These are phyloP conservation scores for Opisthocomus hoazin DNA, from an alignment of 2,113 vertebrate genomes.

Conservation along the genomic window DNA sequence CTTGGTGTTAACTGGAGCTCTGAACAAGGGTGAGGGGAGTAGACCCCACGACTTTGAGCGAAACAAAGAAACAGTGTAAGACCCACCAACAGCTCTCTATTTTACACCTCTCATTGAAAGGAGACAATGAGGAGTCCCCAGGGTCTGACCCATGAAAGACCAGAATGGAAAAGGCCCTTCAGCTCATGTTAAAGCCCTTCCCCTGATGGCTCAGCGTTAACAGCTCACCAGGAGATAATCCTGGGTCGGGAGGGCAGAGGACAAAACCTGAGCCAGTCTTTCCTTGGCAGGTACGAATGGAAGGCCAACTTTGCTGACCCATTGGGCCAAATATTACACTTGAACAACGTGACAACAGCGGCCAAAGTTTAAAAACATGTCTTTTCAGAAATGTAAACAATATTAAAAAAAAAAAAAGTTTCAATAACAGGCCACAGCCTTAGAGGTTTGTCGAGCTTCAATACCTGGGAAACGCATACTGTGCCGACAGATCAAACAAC, in stretches of 20 bases:
- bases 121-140: background rate
- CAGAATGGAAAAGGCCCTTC: background rate
- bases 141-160: background rate
- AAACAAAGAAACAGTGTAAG: background rate
- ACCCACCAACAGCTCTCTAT: background rate
- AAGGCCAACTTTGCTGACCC: background rate
- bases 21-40: background rate
- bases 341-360: background rate
- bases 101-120: fast-evolving
- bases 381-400: background rate
- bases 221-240: background rate
- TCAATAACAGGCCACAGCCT: background rate
- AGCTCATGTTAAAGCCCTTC: background rate
- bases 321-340: conserved; percentile 1
- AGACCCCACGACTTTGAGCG: background rate
- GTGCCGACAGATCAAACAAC: background rate
- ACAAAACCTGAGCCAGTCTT: background rate
- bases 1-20: background rate
- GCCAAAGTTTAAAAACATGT: background rate
- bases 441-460: background rate
- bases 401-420: background rate
- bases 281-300: background rate
- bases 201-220: background rate
- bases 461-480: background rate
- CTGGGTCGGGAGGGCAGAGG: background rate